Percentiles rank a stretch among this genome's conserved stretches.
Evolutionary conservation across 2,888 invertebrate species (phyloP).

Genomic region (Drosophila ustulata): DNA sequence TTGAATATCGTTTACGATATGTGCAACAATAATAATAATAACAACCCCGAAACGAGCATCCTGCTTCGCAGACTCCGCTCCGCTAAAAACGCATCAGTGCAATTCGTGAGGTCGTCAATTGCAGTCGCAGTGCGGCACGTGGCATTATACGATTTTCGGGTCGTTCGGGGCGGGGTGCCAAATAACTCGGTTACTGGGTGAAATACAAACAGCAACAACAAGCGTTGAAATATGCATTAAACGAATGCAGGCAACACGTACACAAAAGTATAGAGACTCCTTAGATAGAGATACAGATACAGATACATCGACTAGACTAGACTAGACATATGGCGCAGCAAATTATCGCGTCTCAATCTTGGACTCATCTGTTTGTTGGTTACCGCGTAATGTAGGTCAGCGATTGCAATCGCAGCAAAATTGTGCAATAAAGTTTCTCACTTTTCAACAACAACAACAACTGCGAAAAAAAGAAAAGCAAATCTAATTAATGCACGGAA

Average conservation of each 20-base stretch:
- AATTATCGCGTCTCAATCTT: constrained; percentile 51
- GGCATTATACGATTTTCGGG: constrained; percentile 14
- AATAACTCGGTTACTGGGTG: constrained; percentile 83
- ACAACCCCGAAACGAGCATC: constrained; percentile 54
- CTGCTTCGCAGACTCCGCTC: constrained; percentile 65
- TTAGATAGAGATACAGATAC: constrained; percentile 12
- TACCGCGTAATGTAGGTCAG: constrained; percentile 71
- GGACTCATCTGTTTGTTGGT: constrained; percentile 34
- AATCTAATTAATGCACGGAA: constrained; percentile 52
- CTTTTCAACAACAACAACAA: constrained; percentile 23
- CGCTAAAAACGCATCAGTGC: constrained; percentile 71
- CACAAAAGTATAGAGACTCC: background rate
- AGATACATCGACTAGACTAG: constrained; percentile 5
- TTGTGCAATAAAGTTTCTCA: constrained; percentile 54
- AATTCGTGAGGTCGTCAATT: constrained; percentile 70
- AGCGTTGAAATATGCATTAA: constrained; percentile 4
- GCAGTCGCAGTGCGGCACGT: constrained; percentile 57
- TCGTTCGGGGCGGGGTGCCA: constrained; percentile 60
- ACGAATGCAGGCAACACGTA: constrained; percentile 45
- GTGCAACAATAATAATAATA: constrained; percentile 27
- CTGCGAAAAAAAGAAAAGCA: constrained; percentile 20
- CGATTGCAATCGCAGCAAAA: constrained; percentile 44
- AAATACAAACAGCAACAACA: constrained; percentile 54
- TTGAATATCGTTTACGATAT: constrained; percentile 72
- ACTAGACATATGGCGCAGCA: constrained; percentile 23